phyloP scores from a whole-genome alignment of 2,113 vertebrate genomes.

The Lycaon pictus region DNA sequence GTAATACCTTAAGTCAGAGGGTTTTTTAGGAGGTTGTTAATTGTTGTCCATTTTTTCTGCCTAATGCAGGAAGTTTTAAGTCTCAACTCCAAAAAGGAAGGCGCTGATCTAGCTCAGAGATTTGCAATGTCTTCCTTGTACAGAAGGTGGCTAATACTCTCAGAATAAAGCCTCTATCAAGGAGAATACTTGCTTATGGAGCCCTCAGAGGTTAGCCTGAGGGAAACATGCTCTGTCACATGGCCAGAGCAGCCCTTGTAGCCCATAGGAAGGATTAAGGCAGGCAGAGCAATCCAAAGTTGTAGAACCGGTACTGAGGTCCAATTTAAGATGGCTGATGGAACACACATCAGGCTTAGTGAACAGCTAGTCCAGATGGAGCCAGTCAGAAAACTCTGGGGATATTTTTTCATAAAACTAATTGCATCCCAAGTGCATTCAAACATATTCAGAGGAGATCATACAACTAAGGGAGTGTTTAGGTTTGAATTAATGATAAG shows the following conservation, averaged over 20 bases:
- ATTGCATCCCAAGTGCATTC: background rate
- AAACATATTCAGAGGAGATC: background rate
- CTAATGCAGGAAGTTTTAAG: background rate
- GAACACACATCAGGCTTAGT: background rate
- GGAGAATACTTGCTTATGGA: background rate
- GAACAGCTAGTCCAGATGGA: background rate
- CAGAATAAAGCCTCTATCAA: background rate
- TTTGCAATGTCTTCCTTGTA: background rate
- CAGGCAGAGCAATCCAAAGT: background rate
- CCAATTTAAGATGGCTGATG: background rate
- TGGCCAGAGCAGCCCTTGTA: background rate
- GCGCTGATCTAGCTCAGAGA: background rate
- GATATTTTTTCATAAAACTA: background rate
- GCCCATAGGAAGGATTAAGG: background rate
- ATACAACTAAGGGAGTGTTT: background rate
- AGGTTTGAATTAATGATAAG: background rate
- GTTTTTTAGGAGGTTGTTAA: background rate
- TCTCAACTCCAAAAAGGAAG: conserved; percentile 26
- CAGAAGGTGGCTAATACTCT: background rate
- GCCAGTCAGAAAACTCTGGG: background rate
- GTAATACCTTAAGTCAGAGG: background rate
- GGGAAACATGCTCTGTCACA: background rate
- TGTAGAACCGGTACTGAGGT: background rate
- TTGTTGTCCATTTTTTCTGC: background rate
- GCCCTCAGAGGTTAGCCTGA: background rate